phyloP scores from a whole-genome alignment of 2,113 vertebrate species.

The Morone chrysops region DNA sequence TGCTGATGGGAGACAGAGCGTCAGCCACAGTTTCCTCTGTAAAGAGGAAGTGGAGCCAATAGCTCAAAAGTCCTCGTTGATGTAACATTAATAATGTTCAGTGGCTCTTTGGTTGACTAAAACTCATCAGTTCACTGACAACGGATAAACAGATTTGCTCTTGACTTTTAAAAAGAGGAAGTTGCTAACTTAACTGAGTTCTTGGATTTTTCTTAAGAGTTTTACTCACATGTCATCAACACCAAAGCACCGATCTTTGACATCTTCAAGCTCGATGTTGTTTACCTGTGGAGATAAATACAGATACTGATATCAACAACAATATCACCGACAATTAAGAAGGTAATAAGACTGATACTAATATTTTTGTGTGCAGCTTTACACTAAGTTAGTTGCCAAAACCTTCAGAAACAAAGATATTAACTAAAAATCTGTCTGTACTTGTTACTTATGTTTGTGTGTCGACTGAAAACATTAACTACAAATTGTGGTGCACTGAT shows the following conservation, averaged over 20 bases:
- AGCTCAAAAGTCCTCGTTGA: background rate
- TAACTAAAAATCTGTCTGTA: background rate
- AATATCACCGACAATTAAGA: background rate
- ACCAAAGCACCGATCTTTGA: constrained; percentile 77
- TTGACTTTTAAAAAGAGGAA: background rate
- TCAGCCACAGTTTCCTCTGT: background rate
- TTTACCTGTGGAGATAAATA: constrained; percentile 42
- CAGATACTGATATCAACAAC: constrained; percentile 6
- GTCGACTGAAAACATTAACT: background rate
- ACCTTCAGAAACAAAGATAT: background rate
- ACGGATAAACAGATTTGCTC: background rate
- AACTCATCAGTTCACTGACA: background rate
- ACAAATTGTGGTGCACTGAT: background rate
- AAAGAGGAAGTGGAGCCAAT: background rate
- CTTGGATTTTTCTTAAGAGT: background rate
- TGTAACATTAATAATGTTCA: background rate
- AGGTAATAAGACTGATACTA: background rate
- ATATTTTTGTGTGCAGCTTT: background rate
- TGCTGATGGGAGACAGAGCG: constrained; percentile 2
- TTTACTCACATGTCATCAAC: constrained; percentile 82
- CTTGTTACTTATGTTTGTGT: background rate
- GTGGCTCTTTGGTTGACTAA: background rate
- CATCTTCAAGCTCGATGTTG: constrained; percentile 69
- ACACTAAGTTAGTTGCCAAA: background rate
- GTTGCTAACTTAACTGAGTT: background rate